Evolutionary conservation across 1,140 invertebrate species (phyloP), one percentile per base, ranked within the genome.

Genomic region (Leptoteleia sp.): DNA sequence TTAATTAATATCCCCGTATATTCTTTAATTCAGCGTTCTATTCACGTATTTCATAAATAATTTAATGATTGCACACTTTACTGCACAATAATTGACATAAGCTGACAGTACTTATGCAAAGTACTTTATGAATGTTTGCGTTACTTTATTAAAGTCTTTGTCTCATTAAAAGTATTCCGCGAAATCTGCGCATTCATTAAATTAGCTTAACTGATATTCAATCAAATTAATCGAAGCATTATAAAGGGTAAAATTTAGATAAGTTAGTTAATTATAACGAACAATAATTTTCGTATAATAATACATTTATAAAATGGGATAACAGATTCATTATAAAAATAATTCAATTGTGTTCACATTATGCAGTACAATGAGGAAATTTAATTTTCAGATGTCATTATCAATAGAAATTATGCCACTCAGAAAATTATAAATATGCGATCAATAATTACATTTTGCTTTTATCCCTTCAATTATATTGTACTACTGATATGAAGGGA

Each of bases 71-170:
- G 33, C 17, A 27, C 59, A 61, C 42, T 59, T 59, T 8, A 13
- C 47, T 31, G 38, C 22, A 29, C 6, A 33, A 15, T 62, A 62
- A 62, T 62, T 62, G 43, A 48, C 43, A 47, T 47, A 33, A 45
- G 25, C 29, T 45, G 22, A 31, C 19, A 47, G 22, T 31, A 47
- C 25, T 47, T 47, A n/a, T 47, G 12, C n/a, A 50, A 37, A 29
- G 19, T 47, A 47, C 13, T 45, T 45, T 6, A 25, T 13, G n/a
- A 42, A 45, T 12, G 17, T 12, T 12, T 45, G 42, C 22, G 16
- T 31, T 31, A 1, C 11, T 31, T 25, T 43, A 42, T 3, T n/a
- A n/a, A n/a, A 16, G 43, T 48, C 43, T 48, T 62, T 48, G 42
- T 47, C 57, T 62, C 33, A 9, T 38, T 45, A 45, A 33, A 19